A percentile compares a stretch with the other conserved stretches of the same genome.
Conservation (phyloP, 2,113 vertebrate genomes). For the Alethe diademata region DNA sequence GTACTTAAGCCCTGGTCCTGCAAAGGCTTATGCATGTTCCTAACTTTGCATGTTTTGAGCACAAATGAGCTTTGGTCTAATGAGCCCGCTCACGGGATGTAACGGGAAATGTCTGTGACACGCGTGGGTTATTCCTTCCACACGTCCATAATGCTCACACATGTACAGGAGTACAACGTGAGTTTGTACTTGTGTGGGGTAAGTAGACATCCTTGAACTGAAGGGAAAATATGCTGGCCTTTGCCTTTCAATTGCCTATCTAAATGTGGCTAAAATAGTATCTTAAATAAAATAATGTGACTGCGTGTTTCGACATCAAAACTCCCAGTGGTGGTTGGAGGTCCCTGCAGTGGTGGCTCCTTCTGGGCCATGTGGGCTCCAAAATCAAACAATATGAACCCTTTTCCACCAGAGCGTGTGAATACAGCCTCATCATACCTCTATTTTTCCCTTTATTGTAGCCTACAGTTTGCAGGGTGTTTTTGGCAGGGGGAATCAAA, state of each 20-base stretch:
- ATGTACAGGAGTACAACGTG: fast-evolving
- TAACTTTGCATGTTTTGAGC: not conserved
- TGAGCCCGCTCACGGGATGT: not conserved
- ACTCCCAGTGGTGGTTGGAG: fast-evolving
- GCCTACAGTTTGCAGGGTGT: fast-evolving
- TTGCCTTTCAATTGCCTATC: constrained; percentile 18
- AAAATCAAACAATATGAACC: not conserved
- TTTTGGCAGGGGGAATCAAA: not conserved
- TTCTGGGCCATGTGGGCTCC: not conserved
- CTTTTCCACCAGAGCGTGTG: not conserved
- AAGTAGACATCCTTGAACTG: not conserved
- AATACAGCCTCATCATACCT: not conserved
- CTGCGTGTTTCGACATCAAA: not conserved
- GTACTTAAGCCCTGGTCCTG: not conserved
- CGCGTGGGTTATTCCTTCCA: not conserved
- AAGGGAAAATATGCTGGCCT: constrained; percentile 19
- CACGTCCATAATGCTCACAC: not conserved
- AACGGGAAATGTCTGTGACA: constrained; percentile 1
- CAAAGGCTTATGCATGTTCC: not conserved
- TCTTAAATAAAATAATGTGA: constrained; percentile 13
- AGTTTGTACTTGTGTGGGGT: constrained; percentile 1
- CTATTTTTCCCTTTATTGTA: not conserved
- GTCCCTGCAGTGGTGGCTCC: not conserved
- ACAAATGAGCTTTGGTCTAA: constrained; percentile 2
- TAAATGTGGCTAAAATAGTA: constrained; percentile 17